Conservation (phyloP, 2,113 vertebrate species). For the Raphicerus campestris region DNA sequence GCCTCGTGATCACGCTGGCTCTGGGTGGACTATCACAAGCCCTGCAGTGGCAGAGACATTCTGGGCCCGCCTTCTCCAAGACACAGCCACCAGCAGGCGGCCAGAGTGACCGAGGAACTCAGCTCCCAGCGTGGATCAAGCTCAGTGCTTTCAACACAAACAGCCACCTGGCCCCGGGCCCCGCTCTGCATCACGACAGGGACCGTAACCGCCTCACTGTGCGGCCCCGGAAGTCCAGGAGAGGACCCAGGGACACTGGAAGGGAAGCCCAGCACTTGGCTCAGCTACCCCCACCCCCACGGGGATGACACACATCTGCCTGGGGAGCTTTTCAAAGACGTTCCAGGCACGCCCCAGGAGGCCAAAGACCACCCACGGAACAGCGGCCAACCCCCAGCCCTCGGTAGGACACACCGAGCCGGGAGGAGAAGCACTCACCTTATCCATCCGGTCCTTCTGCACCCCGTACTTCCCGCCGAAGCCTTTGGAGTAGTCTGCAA, state of each 20-base stretch:
- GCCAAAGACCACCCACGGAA: accelerated
- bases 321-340: accelerated
- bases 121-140: accelerated
- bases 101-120: neutral
- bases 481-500: constrained; percentile 94
- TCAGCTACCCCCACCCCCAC: accelerated
- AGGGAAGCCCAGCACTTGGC: accelerated
- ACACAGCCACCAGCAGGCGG: accelerated
- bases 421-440: constrained; percentile 76
- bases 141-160: neutral
- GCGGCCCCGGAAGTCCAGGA: accelerated
- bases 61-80: no score
- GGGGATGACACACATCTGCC: accelerated
- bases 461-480: constrained; percentile 97
- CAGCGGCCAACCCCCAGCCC: accelerated
- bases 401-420: accelerated
- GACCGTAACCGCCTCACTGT: accelerated
- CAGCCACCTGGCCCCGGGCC: neutral
- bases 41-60: accelerated
- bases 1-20: neutral
- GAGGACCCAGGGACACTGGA: accelerated
- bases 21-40: neutral
- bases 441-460: constrained; percentile 97
- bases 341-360: accelerated
- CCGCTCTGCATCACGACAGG: accelerated